A percentile compares a stretch with the other conserved stretches of the same genome.
These are phyloP conservation scores for Scaptomyza cyrtandrae DNA, from an alignment of 2,888 invertebrate species.

Conservation along the genomic window DNA sequence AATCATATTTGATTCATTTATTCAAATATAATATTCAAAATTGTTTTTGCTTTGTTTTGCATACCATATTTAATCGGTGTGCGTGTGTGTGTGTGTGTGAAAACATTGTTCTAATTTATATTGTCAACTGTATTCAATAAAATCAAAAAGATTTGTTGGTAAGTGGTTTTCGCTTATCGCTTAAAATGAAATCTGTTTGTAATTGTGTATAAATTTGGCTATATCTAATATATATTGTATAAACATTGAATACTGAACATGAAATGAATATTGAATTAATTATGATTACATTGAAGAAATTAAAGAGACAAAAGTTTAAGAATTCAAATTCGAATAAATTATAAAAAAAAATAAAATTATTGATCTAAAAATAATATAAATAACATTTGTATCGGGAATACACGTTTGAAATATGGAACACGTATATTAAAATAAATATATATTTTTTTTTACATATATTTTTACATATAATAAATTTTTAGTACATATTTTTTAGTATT, in stretches of 20 bases:
- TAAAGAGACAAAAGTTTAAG: no score
- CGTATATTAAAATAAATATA: no score
- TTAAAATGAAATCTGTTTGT: background rate
- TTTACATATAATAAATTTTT: no score
- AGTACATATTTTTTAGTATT: no score
- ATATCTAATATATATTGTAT: background rate
- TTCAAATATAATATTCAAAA: constrained; percentile 3
- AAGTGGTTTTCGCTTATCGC: background rate
- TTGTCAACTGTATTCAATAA: background rate
- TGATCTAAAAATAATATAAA: no score
- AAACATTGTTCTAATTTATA: background rate
- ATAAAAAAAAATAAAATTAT: no score
- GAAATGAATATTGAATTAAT: background rate
- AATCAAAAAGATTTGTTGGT: background rate
- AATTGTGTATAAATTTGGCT: background rate
- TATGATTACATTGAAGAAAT: no score
- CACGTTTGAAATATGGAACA: no score
- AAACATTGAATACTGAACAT: background rate
- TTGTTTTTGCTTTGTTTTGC: no score
- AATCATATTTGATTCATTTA: constrained; percentile 54
- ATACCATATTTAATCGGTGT: background rate
- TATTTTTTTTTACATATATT: no score
- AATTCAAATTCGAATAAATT: no score
- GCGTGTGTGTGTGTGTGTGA: background rate
- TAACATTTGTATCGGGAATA: no score